These are phyloP conservation scores for Drosophila suboccidentalis DNA, from an alignment of 2,888 invertebrate genomes.

Conservation along the genomic window DNA sequence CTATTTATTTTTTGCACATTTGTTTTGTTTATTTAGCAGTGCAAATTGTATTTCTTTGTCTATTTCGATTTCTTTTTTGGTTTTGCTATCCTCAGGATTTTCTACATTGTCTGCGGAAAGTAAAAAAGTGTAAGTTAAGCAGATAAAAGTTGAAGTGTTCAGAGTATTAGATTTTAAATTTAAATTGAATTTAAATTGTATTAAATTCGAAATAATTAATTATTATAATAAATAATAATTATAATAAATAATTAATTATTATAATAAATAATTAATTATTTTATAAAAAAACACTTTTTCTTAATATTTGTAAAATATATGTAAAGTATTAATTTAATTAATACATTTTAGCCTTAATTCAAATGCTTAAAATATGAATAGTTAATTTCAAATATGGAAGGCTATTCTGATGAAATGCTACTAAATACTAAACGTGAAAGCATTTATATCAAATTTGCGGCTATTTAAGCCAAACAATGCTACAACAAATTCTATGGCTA, in stretches of 20 bases:
- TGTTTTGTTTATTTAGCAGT: slow-evolving; percentile 49
- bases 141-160: not conserved
- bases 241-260: no score
- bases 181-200: not conserved
- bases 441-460: slow-evolving; percentile 53
- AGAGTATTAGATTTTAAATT: not conserved
- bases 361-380: not conserved
- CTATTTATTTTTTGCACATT: slow-evolving; percentile 22
- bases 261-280: no score
- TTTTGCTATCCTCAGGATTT: slow-evolving; percentile 9
- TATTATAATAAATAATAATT: no score
- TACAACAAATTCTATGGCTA: slow-evolving; percentile 36
- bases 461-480: slow-evolving; percentile 43
- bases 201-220: no score
- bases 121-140: not conserved
- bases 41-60: slow-evolving; percentile 48
- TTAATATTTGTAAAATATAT: not conserved
- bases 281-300: not conserved
- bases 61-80: slow-evolving; percentile 30
- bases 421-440: not conserved
- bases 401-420: not conserved
- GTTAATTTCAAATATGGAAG: not conserved
- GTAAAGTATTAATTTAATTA: not conserved
- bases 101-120: slow-evolving; percentile 3
- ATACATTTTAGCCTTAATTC: not conserved